Evolutionary conservation across 2,113 vertebrate species (phyloP).

Genomic region (Sylvietta virens): DNA sequence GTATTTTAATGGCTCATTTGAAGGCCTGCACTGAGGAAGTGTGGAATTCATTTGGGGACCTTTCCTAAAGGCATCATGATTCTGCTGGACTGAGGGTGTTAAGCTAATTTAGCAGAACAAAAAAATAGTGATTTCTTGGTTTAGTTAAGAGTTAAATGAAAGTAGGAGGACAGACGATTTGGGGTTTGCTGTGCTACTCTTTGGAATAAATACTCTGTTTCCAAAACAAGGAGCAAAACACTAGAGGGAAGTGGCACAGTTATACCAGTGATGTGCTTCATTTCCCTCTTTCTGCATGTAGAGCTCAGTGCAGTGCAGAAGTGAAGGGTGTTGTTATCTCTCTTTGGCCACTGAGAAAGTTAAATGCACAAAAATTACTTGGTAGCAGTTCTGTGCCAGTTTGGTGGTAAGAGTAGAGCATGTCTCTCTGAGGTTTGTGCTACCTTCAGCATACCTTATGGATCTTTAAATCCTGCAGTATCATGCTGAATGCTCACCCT

Average conservation of each 20-base stretch:
- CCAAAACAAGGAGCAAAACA: background rate
- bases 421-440: background rate
- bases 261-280: background rate
- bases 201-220: background rate
- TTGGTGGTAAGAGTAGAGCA: background rate
- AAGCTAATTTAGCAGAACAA: background rate
- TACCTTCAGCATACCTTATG: background rate
- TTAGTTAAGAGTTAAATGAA: background rate
- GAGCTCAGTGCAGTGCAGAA: background rate
- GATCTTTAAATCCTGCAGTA: background rate
- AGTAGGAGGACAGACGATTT: background rate
- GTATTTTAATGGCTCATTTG: background rate
- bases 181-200: background rate
- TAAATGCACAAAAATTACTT: background rate
- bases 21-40: background rate
- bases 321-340: background rate
- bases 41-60: background rate
- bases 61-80: background rate
- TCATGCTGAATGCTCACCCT: background rate
- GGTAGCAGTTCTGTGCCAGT: background rate
- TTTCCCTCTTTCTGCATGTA: background rate
- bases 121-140: background rate
- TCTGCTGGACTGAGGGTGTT: background rate
- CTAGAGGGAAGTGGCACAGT: background rate
- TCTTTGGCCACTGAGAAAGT: background rate